Percentiles rank a stretch among this genome's conserved stretches.
Evolutionary conservation across 2,113 vertebrate species (phyloP).

Genomic region (Thalassoma bifasciatum): DNA sequence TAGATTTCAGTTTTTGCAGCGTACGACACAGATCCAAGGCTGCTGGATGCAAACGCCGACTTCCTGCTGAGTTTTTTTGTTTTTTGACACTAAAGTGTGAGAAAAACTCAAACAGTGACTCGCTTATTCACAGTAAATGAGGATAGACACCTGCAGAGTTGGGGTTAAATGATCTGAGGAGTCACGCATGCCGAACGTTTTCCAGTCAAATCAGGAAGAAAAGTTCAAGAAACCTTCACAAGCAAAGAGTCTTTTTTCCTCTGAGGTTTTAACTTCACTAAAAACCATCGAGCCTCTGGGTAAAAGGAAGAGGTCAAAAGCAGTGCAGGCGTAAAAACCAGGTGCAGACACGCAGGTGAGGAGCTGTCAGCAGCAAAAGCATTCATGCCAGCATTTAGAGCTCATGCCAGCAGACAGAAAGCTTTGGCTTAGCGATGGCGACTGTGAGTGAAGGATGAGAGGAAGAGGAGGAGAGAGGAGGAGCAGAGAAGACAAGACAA

Average conservation of each 20-base stretch:
- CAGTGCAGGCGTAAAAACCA: constrained; percentile 33
- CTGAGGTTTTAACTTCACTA: no score
- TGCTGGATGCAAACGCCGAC: no score
- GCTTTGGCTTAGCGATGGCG: constrained; percentile 71
- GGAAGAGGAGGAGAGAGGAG: constrained; percentile 2
- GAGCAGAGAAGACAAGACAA: constrained; percentile 10
- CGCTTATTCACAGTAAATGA: neutral
- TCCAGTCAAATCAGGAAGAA: neutral
- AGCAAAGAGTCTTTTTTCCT: no score
- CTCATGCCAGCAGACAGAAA: constrained; percentile 69
- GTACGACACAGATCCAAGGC: no score
- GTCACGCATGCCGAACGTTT: neutral
- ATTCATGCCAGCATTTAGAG: constrained; percentile 66
- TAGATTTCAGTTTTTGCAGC: no score
- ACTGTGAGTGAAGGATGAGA: constrained; percentile 79
- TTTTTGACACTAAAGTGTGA: neutral
- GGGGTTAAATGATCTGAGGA: neutral
- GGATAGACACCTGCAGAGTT: neutral
- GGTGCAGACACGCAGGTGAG: constrained; percentile 18
- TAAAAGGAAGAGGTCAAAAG: constrained; percentile 16
- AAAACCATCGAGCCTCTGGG: constrained; percentile 22
- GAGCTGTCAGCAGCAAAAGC: constrained; percentile 52
- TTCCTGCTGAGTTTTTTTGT: neutral
- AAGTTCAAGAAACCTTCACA: no score
- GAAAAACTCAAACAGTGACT: neutral